Percentiles rank a stretch among this genome's conserved stretches.
Evolutionary conservation across 2,888 invertebrate genomes (phyloP).

Genomic region (Parasteatoda lunata): DNA sequence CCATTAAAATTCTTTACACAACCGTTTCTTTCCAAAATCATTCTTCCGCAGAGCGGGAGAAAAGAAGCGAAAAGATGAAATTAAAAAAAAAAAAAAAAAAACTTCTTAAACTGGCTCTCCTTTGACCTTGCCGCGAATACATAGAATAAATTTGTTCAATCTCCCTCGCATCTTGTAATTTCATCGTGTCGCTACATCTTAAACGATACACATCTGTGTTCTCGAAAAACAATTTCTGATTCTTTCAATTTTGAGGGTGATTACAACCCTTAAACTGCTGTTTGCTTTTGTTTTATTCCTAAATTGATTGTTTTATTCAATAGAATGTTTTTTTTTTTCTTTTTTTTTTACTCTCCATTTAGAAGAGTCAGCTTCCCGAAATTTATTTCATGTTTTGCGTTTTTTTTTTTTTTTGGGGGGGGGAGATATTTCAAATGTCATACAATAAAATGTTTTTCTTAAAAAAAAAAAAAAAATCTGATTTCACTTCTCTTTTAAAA

Average conservation of each 20-base stretch:
- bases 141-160: slow-evolving; percentile 53
- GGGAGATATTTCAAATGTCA: too few relatives aligned
- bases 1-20: slow-evolving; percentile 36
- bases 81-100: not conserved
- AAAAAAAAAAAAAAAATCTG: too few relatives aligned
- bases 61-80: slow-evolving; percentile 6
- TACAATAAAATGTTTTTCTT: too few relatives aligned
- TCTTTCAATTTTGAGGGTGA: slow-evolving; percentile 24
- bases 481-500: too few relatives aligned
- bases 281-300: slow-evolving; percentile 22
- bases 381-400: too few relatives aligned
- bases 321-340: not conserved
- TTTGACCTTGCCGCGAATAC: slow-evolving; percentile 56
- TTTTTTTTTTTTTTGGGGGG: too few relatives aligned
- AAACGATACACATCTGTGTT: slow-evolving; percentile 36
- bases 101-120: slow-evolving; percentile 31
- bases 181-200: slow-evolving; percentile 55
- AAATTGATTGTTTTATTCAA: slow-evolving; percentile 19
- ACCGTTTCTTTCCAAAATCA: slow-evolving; percentile 28
- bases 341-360: too few relatives aligned
- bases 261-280: slow-evolving; percentile 39
- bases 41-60: slow-evolving; percentile 46
- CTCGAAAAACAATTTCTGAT: slow-evolving; percentile 54
- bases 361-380: too few relatives aligned
- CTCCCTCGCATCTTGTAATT: slow-evolving; percentile 58